Evolutionary conservation across 2,113 vertebrate species (phyloP).

Genomic region (Circaetus gallicus): DNA sequence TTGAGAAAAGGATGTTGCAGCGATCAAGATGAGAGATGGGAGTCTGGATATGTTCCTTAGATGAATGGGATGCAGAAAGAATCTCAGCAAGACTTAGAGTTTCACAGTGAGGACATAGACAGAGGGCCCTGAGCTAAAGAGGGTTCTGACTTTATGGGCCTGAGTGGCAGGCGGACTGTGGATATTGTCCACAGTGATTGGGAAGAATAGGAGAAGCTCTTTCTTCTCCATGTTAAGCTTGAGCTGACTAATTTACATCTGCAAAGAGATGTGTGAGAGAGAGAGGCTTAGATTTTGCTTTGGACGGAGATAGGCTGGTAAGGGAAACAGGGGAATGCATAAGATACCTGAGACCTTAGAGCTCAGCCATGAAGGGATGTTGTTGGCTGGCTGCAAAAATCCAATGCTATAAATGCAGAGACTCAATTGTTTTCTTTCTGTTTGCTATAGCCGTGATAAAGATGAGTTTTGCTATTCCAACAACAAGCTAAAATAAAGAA

Average conservation of each 20-base stretch:
- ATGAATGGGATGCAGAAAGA: neutral
- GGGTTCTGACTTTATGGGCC: neutral
- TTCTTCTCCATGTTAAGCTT: neutral
- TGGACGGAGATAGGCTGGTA: neutral
- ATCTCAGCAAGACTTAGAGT: neutral
- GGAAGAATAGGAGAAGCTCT: neutral
- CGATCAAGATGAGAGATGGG: neutral
- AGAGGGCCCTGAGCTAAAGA: neutral
- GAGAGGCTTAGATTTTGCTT: neutral
- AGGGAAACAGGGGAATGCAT: neutral
- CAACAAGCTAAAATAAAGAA: neutral
- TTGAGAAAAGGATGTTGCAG: neutral
- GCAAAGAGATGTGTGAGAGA: neutral
- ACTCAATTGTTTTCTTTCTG: neutral
- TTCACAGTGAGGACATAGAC: neutral
- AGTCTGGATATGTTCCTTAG: neutral
- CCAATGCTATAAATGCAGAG: neutral
- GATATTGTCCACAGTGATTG: neutral
- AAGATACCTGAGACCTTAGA: neutral
- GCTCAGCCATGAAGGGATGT: neutral
- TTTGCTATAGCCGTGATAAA: neutral
- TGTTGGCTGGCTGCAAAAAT: neutral
- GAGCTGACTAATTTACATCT: neutral
- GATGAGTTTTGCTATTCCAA: neutral
- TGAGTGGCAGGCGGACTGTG: neutral